Evolutionary conservation across 2,797 vertebrate genomes (phyloP).

Genomic region (Macrochelys suwanniensis): DNA sequence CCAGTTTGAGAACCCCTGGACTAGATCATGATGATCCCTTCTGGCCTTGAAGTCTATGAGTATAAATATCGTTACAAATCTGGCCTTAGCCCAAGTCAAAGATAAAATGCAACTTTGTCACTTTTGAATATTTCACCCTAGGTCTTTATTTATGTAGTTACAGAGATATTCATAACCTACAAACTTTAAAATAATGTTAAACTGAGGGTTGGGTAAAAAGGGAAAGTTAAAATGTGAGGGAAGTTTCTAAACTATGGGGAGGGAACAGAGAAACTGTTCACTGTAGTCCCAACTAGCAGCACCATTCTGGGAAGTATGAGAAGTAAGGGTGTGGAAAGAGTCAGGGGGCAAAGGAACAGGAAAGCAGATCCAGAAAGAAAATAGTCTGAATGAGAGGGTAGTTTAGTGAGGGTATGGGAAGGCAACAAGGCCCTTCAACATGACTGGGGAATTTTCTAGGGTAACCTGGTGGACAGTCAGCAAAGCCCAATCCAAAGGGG

Average conservation of each 20-base stretch:
- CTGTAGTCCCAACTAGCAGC: not conserved
- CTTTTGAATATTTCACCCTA: not conserved
- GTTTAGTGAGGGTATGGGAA: not conserved
- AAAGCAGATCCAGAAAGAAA: fast-evolving
- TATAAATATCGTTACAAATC: not conserved
- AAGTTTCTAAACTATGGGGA: not conserved
- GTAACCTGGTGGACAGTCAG: not conserved
- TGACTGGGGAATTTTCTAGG: not conserved
- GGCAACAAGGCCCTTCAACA: not conserved
- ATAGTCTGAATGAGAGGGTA: not conserved
- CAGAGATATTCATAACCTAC: not conserved
- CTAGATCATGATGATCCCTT: too few species aligned
- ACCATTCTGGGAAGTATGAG: not conserved
- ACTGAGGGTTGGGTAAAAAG: not conserved
- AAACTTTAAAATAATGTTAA: not conserved
- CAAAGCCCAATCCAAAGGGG: not conserved
- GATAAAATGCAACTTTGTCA: not conserved
- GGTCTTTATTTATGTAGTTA: not conserved
- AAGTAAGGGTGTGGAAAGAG: not conserved
- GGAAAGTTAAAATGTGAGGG: not conserved
- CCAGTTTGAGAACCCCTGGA: too few species aligned
- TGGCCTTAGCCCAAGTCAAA: not conserved
- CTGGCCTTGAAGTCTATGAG: too few species aligned
- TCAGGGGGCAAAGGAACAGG: not conserved
- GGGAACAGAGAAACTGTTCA: too few species aligned